Conservation (phyloP, 2,797 vertebrate genomes). For the Hapalemur alaotrensis region DNA sequence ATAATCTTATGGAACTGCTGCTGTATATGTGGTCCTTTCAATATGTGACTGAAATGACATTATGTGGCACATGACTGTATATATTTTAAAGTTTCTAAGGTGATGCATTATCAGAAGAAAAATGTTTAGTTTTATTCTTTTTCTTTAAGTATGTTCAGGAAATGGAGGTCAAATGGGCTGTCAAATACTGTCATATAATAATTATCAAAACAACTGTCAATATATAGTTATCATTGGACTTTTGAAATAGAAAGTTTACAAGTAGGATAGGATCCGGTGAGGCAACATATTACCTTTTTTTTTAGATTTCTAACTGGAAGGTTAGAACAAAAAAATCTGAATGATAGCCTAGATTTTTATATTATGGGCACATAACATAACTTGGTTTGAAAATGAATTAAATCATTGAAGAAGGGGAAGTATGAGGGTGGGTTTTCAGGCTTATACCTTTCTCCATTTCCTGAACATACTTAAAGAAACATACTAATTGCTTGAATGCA, state of each 20-base stretch:
- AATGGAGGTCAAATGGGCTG: neutral
- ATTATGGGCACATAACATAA: neutral
- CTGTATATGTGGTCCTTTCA: neutral
- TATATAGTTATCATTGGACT: neutral
- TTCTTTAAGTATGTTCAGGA: neutral
- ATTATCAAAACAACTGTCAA: neutral
- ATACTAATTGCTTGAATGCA: neutral
- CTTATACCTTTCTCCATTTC: neutral
- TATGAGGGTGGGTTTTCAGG: neutral
- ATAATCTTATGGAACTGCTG: neutral
- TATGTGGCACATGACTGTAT: neutral
- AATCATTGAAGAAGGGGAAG: neutral
- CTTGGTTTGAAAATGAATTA: neutral
- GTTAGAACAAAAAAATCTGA: neutral
- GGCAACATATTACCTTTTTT: neutral
- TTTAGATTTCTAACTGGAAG: neutral
- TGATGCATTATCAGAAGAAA: neutral
- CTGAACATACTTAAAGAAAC: no score
- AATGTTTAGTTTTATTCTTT: neutral
- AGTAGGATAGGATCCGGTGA: neutral
- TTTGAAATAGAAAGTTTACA: neutral
- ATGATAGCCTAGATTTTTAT: neutral
- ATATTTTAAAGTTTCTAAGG: conserved; percentile 24
- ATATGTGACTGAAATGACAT: neutral
- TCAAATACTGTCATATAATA: neutral